phyloP scores from a whole-genome alignment of 2,888 invertebrate genomes.

The Drosophila robusta region DNA sequence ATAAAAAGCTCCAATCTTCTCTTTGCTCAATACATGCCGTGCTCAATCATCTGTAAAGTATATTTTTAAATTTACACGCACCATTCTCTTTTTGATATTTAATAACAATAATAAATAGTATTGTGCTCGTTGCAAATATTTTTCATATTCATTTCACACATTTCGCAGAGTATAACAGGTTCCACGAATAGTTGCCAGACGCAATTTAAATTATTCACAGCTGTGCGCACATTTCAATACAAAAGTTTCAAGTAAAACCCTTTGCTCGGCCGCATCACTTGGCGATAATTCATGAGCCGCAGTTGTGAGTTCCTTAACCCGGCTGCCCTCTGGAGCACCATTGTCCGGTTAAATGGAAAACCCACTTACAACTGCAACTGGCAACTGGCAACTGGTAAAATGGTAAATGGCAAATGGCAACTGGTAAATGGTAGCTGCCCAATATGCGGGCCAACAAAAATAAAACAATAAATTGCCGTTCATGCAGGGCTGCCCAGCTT shows the following conservation, averaged over 20 bases:
- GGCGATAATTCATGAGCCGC: constrained; percentile 46
- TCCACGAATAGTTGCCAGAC: constrained; percentile 1
- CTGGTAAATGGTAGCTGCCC: constrained; percentile 22
- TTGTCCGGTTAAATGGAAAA: constrained; percentile 34
- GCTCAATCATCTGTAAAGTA: neutral
- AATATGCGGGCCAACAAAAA: constrained; percentile 51
- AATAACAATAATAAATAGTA: no score
- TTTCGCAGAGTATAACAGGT: neutral
- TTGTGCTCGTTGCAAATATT: neutral
- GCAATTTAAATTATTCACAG: constrained; percentile 45
- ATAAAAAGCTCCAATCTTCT: neutral
- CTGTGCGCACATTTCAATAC: constrained; percentile 36
- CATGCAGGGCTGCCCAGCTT: constrained; percentile 2
- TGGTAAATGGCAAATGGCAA: constrained; percentile 9
- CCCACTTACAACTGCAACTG: constrained; percentile 40
- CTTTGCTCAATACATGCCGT: neutral
- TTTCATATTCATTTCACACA: neutral
- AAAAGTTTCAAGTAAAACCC: constrained; percentile 19
- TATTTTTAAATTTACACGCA: neutral
- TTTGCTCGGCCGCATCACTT: constrained; percentile 33
- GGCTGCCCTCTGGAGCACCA: constrained; percentile 34
- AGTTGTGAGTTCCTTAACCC: constrained; percentile 65
- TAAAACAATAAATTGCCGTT: constrained; percentile 61
- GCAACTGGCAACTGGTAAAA: constrained; percentile 10
- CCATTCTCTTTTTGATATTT: neutral